Evolutionary conservation across 2,113 vertebrate species (phyloP).

Genomic region (Trichechus manatus): DNA sequence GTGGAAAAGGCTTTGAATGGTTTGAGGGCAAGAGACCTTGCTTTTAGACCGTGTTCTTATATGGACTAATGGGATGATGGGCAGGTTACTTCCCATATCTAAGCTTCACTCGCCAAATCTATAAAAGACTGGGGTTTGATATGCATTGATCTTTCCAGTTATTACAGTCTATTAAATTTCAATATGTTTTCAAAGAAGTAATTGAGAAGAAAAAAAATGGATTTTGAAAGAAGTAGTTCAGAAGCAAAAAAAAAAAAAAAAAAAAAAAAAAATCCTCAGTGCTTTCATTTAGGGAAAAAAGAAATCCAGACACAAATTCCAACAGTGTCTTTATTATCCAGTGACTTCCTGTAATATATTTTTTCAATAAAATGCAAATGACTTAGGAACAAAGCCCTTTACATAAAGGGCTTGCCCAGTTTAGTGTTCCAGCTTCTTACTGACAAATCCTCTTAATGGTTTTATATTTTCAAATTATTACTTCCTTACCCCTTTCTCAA

Average conservation of each 20-base stretch:
- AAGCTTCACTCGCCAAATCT: not conserved
- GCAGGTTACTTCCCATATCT: not conserved
- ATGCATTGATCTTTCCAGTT: not conserved
- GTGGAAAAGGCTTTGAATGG: not conserved
- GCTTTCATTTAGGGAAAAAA: slow-evolving; percentile 5
- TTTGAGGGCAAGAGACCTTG: not conserved
- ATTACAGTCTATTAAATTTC: slow-evolving; percentile 7
- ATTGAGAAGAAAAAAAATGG: not conserved
- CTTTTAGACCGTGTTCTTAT: not conserved
- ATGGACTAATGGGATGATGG: not conserved
- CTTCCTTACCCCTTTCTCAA: not conserved
- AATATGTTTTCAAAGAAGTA: not conserved
- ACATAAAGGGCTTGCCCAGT: not conserved
- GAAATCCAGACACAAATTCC: not conserved
- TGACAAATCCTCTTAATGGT: not conserved
- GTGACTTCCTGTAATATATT: not conserved
- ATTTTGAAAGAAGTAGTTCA: not conserved
- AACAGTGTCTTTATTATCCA: not conserved
- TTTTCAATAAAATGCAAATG: slow-evolving; percentile 37
- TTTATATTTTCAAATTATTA: not conserved
- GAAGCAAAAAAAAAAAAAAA: not conserved
- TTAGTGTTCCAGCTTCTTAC: not conserved
- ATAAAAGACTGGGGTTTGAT: not conserved
- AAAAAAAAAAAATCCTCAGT: not conserved
- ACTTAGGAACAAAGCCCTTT: not conserved